A percentile compares a stretch with the other conserved stretches of the same genome.
Conservation (phyloP, 2,113 vertebrate genomes). For the Tor tambroides region DNA sequence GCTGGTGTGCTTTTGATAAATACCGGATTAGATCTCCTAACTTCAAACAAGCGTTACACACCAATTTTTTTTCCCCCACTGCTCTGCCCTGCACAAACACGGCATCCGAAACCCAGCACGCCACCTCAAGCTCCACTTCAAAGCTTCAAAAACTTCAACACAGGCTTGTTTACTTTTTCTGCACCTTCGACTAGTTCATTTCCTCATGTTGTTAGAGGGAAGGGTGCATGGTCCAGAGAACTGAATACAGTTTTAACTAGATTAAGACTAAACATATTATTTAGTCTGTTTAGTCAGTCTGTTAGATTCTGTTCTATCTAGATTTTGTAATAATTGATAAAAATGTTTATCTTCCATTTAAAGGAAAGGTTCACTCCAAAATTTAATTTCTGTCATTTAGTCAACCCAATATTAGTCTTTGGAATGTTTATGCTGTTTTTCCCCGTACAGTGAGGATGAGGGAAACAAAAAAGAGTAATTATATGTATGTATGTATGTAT, state of each 20-base stretch:
- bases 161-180: not conserved
- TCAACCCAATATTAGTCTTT: not conserved
- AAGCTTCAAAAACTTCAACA: not conserved
- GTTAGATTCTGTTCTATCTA: not conserved
- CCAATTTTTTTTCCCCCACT: not conserved
- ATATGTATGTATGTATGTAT: too few species aligned
- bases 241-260: conserved; percentile 1
- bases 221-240: not conserved
- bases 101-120: not conserved
- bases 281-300: not conserved
- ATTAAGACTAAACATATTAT: not conserved
- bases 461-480: not conserved
- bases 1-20: conserved; percentile 9
- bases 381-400: not conserved
- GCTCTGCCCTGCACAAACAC: conserved; percentile 15
- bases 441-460: not conserved
- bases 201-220: conserved; percentile 25
- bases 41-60: conserved; percentile 16
- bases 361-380: not conserved
- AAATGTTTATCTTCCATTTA: not conserved
- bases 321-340: not conserved
- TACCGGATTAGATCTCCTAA: not conserved
- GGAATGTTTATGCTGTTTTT: too few species aligned
- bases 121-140: conserved; percentile 1
- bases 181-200: conserved; percentile 29